Conservation (phyloP, 2,113 vertebrate genomes). For the Corvus cornix region DNA sequence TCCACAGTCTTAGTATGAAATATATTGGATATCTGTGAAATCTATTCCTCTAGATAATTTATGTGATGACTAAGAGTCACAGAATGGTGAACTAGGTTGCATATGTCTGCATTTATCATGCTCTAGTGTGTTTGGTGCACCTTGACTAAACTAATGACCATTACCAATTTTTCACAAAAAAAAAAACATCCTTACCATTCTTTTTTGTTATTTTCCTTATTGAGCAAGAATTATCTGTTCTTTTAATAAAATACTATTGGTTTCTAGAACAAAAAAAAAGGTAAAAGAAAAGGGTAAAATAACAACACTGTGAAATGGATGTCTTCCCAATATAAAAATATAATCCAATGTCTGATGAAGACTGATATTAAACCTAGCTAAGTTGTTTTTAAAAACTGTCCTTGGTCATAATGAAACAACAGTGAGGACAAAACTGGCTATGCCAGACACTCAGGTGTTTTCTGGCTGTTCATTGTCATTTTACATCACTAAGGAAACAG, state of each 20-base stretch:
- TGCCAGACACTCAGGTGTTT: background rate
- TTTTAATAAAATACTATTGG: background rate
- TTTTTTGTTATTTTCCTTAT: background rate
- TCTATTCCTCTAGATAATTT: conserved; percentile 27
- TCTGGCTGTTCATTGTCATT: background rate
- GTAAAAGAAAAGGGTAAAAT: background rate
- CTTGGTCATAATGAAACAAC: background rate
- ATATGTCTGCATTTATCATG: conserved; percentile 10
- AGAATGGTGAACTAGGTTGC: conserved; percentile 17
- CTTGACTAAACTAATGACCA: conserved; percentile 18
- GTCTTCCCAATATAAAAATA: background rate
- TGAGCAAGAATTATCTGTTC: background rate
- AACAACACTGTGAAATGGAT: background rate
- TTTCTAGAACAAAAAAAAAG: background rate
- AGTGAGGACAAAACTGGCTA: background rate
- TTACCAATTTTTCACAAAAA: background rate
- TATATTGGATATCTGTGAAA: background rate
- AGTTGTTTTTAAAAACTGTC: background rate
- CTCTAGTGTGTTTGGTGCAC: background rate
- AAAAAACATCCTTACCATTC: background rate
- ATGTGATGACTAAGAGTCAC: background rate
- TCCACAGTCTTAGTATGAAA: background rate
- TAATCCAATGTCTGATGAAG: background rate
- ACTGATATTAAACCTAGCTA: background rate
- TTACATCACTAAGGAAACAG: background rate